Evolutionary conservation across 1,140 invertebrate species (phyloP), one percentile per base, ranked within the genome.

Genomic region (Panagrolaimus sp.): DNA sequence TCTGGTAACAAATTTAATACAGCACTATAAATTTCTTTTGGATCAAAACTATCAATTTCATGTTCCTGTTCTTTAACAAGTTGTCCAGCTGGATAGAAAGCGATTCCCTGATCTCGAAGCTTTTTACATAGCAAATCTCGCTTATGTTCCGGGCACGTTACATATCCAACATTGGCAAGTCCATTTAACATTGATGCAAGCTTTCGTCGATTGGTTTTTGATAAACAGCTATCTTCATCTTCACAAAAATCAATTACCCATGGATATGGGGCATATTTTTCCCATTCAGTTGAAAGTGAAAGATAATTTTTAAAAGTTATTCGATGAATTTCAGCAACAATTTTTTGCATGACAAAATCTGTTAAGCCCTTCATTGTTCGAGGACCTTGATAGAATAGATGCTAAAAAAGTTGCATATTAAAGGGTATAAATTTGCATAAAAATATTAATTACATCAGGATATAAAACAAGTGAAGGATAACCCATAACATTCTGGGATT

Each of bases 391-490:
- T 67, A 74, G 83, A 81, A 81, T 47, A 71, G 27, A 27, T 65
- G 72, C 66, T 84, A 89, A 62, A 88, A 85, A 23, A n/a, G n/a
- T n/a, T n/a, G n/a, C n/a, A n/a, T n/a, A n/a, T n/a, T n/a, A n/a
- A n/a, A n/a, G n/a, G n/a, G n/a, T n/a, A n/a, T 87, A 88, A 68
- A 86, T 85, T 43, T 89, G 86, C 75, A 88, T 89, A 88, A 81
- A 46, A 93, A 83, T 90, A 16, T 25, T 48, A n/a, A 42, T 14
- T 11, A 11, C 86, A 66, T 76, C 61, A 44, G 87, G 87, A 74
- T 86, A 89, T 68, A 89, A 81, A 8, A 89, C 73, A 0, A 91
- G 83, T 0, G 89, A 88, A 13, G 90, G 90, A 84, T 90, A 91
- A 20, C 86, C 87, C 51, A 84, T 83, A 61, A 91, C 88, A 43